Conservation (phyloP, 2,888 invertebrate species). For the Nemurella pictetii region DNA sequence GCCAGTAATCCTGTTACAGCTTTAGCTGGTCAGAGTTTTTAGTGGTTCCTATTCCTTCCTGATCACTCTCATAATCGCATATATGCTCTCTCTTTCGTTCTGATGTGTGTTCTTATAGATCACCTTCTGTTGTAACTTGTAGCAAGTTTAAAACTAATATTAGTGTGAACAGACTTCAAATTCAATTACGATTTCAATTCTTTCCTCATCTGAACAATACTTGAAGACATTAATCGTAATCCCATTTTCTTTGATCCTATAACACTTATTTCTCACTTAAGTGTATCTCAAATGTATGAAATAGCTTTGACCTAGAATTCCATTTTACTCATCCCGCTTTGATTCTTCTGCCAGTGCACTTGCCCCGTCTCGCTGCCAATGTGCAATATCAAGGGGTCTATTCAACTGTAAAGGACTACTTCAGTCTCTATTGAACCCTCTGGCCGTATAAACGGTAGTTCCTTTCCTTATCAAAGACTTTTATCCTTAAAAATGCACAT, state of each 20-base stretch:
- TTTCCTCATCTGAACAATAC: neutral
- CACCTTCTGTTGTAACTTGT: neutral
- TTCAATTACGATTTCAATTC: neutral
- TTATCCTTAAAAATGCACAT: constrained; percentile 6
- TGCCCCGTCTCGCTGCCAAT: neutral
- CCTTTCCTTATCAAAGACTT: constrained; percentile 4
- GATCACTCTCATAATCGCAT: too few species aligned
- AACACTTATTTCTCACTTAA: neutral
- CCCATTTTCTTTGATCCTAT: neutral
- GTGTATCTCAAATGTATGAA: neutral
- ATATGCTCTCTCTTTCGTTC: too few species aligned
- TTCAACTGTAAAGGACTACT: constrained; percentile 12
- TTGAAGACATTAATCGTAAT: neutral
- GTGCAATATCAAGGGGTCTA: neutral
- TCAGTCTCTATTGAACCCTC: neutral
- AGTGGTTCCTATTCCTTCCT: too few species aligned
- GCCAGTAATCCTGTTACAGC: too few species aligned
- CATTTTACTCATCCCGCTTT: neutral
- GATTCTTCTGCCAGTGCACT: neutral
- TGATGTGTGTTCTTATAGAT: too few species aligned
- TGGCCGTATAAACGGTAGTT: constrained; percentile 3
- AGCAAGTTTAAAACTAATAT: neutral
- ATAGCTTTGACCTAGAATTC: neutral
- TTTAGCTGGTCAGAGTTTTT: too few species aligned
- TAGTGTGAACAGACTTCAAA: neutral